Evolutionary conservation across 2,888 invertebrate genomes (phyloP).

Genomic region (Sepioteuthis lessoniana): DNA sequence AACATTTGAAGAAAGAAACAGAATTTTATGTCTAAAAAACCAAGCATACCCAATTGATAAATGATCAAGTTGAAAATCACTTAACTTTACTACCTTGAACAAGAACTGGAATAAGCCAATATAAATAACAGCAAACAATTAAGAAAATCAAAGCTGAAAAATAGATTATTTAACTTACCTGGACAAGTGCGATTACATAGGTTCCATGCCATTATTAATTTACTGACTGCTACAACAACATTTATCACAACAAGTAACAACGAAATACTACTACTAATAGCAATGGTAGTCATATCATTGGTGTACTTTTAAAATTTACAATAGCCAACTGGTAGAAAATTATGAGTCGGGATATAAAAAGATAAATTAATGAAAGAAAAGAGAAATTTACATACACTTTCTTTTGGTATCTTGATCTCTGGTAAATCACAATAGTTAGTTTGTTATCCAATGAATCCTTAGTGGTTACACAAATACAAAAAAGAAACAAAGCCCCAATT

Average conservation of each 20-base stretch:
- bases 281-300: neutral
- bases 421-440: too few relatives aligned
- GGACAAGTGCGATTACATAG: neutral
- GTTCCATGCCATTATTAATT: neutral
- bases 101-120: neutral
- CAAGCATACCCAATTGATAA: neutral
- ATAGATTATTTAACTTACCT: neutral
- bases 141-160: neutral
- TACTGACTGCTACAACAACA: slow-evolving; percentile 38
- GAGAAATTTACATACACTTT: neutral
- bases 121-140: neutral
- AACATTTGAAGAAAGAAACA: neutral
- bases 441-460: too few relatives aligned
- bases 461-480: too few relatives aligned
- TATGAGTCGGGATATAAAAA: neutral
- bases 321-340: neutral
- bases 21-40: neutral
- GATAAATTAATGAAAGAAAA: neutral
- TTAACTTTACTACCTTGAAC: neutral
- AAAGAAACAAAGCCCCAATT: too few relatives aligned
- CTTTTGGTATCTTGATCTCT: neutral
- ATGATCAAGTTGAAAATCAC: neutral
- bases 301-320: neutral
- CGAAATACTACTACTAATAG: neutral
- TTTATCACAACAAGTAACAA: slow-evolving; percentile 38